phyloP scores from a whole-genome alignment of 2,113 vertebrate species.

The Marmota monax region DNA sequence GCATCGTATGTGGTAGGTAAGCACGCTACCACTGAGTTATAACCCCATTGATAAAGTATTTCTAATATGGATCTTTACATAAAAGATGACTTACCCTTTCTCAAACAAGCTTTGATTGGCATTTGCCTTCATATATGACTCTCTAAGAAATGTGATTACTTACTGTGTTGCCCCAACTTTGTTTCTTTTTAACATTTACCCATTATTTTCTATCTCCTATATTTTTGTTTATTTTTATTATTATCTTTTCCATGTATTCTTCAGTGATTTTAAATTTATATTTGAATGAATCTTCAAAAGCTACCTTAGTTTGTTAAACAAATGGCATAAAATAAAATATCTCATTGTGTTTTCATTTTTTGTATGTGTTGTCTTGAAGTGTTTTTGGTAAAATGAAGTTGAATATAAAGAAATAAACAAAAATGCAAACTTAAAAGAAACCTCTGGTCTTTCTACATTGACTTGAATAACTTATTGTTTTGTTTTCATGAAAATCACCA shows the following conservation, averaged over 20 bases:
- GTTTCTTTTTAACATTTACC: background rate
- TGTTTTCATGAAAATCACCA: background rate
- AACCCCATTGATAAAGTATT: background rate
- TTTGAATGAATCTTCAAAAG: conserved; percentile 24
- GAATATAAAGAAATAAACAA: background rate
- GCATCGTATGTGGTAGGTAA: too few relatives aligned
- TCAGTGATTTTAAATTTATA: background rate
- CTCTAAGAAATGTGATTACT: background rate
- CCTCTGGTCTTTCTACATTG: background rate
- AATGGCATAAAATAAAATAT: background rate
- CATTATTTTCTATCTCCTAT: background rate
- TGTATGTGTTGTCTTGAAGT: background rate
- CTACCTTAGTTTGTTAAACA: background rate
- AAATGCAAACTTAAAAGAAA: background rate
- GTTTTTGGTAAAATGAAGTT: background rate
- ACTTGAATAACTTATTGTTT: background rate
- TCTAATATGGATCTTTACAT: background rate
- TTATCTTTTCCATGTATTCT: background rate
- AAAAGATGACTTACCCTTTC: background rate
- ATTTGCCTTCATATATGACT: background rate
- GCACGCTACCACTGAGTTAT: too few relatives aligned
- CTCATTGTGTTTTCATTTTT: background rate
- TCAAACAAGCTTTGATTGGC: background rate
- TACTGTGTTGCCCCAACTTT: background rate
- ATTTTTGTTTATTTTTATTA: background rate